Base-by-base conservation (phyloP, 2,888 invertebrate species). In the Mesochorus sp. region DNA sequence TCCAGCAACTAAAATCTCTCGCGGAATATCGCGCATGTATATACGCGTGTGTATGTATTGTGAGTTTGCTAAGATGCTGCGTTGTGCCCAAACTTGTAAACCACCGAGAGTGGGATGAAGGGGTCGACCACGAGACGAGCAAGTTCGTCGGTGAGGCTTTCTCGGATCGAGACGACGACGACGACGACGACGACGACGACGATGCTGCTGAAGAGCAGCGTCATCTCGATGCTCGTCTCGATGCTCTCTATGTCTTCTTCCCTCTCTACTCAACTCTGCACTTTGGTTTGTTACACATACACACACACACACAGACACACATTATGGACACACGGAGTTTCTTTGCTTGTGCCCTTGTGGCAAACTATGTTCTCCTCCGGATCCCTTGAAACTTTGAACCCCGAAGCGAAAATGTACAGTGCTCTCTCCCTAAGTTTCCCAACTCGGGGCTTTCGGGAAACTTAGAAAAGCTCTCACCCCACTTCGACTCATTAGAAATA, bases 111-210 rank as follows among this genome's bases (percentile, higher is more conserved):
- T 34, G n/a, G 57, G 64, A 76, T n/a, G 71, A 64, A 14, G 44
- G 42, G 34, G 49, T 66, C 44, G 74, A 57, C 31, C 12, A 34
- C 24, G 68, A 64, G 64, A 70, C 49, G 70, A 49, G 49, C 26
- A 70, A 78, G 64, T 74, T 78, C 59, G 51, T n/a, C 39, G 51
- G 24, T 59, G 59, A 64, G 51, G 42, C 26, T 28, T 67, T n/a
- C n/a, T n/a, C n/a, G 37, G 62, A 26, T 59, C 19, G 37, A 57
- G 70, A 59, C 64, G 57, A 44, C 55, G 28, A 61, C n/a, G n/a
- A n/a, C n/a, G n/a, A n/a, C n/a, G n/a, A n/a, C n/a, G n/a, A n/a
- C n/a, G n/a, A n/a, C n/a, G n/a, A n/a, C n/a, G n/a, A n/a, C n/a
- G n/a, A n/a, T n/a, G n/a, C n/a, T n/a, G n/a, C n/a, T n/a, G n/a